Evolutionary conservation across 2,797 vertebrate species (phyloP).

Genomic region (Amniataba percoides): DNA sequence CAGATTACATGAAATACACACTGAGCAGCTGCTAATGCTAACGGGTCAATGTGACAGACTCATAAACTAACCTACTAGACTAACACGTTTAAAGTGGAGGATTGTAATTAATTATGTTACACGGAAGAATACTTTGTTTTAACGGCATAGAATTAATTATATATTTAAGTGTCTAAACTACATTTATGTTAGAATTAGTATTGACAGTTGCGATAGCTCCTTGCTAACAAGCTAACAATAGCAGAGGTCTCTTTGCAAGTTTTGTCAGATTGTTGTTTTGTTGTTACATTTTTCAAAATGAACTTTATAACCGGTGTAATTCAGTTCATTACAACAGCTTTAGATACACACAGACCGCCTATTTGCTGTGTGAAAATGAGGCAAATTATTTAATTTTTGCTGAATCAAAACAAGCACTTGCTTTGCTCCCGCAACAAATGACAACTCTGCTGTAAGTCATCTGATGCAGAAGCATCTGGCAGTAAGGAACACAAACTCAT

Average conservation of each 20-base stretch:
- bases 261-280: not conserved
- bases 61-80: not conserved
- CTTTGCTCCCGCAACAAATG: no score
- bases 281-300: not conserved
- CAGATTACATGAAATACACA: accelerated
- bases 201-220: not conserved
- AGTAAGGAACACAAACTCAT: no score
- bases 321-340: not conserved
- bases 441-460: no score
- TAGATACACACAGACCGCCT: not conserved
- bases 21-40: slow-evolving; percentile 54
- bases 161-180: not conserved
- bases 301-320: not conserved
- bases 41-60: not conserved
- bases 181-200: not conserved
- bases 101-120: accelerated
- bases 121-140: accelerated
- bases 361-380: not conserved
- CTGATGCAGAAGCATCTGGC: no score
- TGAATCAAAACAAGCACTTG: no score
- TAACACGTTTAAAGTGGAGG: not conserved
- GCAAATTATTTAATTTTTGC: no score
- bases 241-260: not conserved
- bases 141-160: accelerated
- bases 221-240: slow-evolving; percentile 20